Evolutionary conservation across 1,140 invertebrate genomes (phyloP).

Genomic region (Anastrepha obliqua): DNA sequence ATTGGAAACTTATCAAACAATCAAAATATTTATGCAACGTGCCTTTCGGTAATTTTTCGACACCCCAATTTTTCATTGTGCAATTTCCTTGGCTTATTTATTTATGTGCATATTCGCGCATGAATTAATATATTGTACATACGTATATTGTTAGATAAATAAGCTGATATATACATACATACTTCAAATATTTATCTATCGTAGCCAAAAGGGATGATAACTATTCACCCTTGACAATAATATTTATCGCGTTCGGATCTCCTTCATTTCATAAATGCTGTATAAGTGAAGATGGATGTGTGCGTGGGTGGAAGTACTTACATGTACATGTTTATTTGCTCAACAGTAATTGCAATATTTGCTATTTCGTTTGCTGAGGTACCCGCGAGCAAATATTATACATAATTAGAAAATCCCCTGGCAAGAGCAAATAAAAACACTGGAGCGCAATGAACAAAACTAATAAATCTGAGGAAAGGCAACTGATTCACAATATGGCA

Average conservation of each 20-base stretch:
- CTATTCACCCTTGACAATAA: neutral
- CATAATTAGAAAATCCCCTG: too few species aligned
- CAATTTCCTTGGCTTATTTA: neutral
- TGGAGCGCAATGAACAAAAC: too few species aligned
- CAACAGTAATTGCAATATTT: constrained; percentile 45
- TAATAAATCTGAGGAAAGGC: too few species aligned
- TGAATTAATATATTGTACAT: neutral
- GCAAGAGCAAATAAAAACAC: too few species aligned
- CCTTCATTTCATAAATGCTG: neutral
- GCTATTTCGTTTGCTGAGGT: constrained; percentile 15
- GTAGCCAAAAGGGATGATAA: neutral
- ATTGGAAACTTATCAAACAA: constrained; percentile 1
- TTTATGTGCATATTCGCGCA: neutral
- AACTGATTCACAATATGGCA: too few species aligned
- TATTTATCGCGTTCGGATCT: neutral
- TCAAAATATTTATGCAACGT: constrained; percentile 52
- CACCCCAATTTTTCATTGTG: neutral
- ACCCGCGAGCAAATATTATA: neutral
- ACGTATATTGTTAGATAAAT: neutral
- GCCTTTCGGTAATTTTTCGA: constrained; percentile 26
- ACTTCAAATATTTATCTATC: neutral
- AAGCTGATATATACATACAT: neutral
- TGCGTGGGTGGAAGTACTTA: too few species aligned
- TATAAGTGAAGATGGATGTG: neutral
- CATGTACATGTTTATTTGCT: constrained; percentile 20